Evolutionary conservation across 2,888 invertebrate species (phyloP), one percentile per base, ranked within the genome.

Genomic region (Aphidoletes aphidimyza): DNA sequence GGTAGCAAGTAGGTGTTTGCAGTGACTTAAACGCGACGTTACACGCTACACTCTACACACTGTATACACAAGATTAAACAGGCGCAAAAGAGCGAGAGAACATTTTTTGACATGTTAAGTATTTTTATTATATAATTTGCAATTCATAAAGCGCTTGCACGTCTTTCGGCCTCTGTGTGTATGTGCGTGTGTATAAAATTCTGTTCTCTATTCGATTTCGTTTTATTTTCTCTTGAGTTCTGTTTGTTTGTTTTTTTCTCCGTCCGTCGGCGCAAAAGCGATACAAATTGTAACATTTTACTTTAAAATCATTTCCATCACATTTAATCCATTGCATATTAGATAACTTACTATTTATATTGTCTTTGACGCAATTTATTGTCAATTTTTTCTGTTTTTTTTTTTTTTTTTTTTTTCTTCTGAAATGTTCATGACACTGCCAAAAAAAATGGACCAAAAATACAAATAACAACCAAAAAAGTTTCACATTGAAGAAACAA

Each of bases 41-140:
- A 69, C 69, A 69, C 69, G 69, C 6, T 34, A 69, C 69, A 69
- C n/a, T n/a, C n/a, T n/a, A n/a, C n/a, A 69, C 26, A 69, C 5
- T 54, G n/a, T 54, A 69, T 69, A 69, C 17, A 30, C 69, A 69
- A 69, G 69, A 69, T 69, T 69, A 14, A 69, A 69, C 69, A 69
- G 69, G 54, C 54, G 22, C n/a, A 17, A 30, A 30, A 30, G 34
- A 54, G 54, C n/a, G 54, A 54, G 54, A 54, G 22, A 54, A 5
- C 8, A 19, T 14, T 17, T 47, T 47, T 47, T 11, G 19, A 47
- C 69, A 69, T 69, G 26, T 69, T 69, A 69, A 30, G 69, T 17
- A 69, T 69, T 69, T n/a, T 69, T 69, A 69, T 69, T 69, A 69
- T 69, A 69, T 69, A 69, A 69, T 69, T 69, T 69, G 26, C 69